A percentile compares a stretch with the other conserved stretches of the same genome.
Conservation (phyloP, 1,140 invertebrate species). For the Zaprionus inermis region DNA sequence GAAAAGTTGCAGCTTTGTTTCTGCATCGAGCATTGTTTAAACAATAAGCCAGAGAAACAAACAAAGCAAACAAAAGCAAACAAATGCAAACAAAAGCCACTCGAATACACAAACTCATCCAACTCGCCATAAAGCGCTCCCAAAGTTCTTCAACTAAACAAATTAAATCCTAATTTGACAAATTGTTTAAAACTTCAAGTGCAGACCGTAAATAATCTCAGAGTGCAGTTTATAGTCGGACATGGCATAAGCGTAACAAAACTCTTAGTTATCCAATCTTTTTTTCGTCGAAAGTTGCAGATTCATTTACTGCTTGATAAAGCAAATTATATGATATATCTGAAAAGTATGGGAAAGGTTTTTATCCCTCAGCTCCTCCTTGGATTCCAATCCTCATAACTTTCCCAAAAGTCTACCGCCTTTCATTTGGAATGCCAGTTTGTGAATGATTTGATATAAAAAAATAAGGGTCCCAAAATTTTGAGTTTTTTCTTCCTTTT, state of each 20-base stretch:
- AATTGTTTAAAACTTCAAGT: background rate
- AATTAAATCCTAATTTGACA: constrained; percentile 7
- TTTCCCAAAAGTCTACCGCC: no score
- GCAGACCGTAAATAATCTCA: background rate
- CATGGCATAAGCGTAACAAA: background rate
- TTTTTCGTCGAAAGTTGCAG: background rate
- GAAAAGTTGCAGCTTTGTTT: constrained; percentile 2
- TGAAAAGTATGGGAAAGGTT: no score
- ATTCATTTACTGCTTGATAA: no score
- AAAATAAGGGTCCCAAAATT: no score
- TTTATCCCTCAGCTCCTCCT: no score
- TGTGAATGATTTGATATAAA: no score
- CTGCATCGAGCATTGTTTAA: background rate
- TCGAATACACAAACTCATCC: background rate
- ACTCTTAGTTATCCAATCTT: background rate
- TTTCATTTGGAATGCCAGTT: no score
- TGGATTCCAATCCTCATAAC: no score
- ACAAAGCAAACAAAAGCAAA: background rate
- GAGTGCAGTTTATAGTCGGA: background rate
- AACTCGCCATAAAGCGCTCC: background rate
- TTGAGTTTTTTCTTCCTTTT: no score
- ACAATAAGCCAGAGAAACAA: constrained; percentile 5
- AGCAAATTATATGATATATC: no score
- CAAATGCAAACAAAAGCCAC: background rate
- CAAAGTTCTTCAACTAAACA: constrained; percentile 4